Evolutionary conservation across 2,888 invertebrate genomes (phyloP).

Genomic region (Ochropleura leucogaster): DNA sequence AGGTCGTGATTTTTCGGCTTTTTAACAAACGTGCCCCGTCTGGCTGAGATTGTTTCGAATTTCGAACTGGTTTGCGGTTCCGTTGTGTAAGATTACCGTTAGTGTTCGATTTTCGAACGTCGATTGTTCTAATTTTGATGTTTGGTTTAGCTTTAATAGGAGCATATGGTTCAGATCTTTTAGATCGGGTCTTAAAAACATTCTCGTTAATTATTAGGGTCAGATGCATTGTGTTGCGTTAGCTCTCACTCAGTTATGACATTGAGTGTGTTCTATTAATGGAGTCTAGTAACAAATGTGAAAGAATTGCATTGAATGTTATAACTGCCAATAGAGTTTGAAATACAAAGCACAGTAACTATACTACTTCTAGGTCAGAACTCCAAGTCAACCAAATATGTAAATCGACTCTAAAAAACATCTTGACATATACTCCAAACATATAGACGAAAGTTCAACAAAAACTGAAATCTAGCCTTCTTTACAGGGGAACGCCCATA

Average conservation of each 20-base stretch:
- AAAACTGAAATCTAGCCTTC: slow-evolving; percentile 70
- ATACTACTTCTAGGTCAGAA: too few relatives aligned
- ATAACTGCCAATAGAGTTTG: not conserved
- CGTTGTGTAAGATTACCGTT: slow-evolving; percentile 74
- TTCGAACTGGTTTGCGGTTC: slow-evolving; percentile 73
- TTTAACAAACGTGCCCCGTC: slow-evolving; percentile 54
- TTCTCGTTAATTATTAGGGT: slow-evolving; percentile 54
- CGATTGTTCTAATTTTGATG: slow-evolving; percentile 66
- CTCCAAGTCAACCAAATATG: not conserved
- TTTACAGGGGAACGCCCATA: slow-evolving; percentile 98
- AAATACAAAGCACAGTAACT: not conserved
- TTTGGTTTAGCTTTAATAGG: slow-evolving; percentile 53
- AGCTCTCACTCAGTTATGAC: slow-evolving; percentile 46
- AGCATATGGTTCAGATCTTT: slow-evolving; percentile 55
- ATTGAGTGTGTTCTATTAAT: slow-evolving; percentile 34
- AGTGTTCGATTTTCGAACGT: slow-evolving; percentile 71
- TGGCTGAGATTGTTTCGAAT: slow-evolving; percentile 64
- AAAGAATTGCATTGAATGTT: slow-evolving; percentile 33
- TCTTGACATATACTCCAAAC: not conserved
- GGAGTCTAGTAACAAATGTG: slow-evolving; percentile 20
- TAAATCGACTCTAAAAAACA: not conserved
- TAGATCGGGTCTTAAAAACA: slow-evolving; percentile 57
- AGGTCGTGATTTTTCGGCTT: slow-evolving; percentile 78
- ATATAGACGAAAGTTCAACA: slow-evolving; percentile 40
- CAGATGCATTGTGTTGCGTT: slow-evolving; percentile 48